Percentiles rank a stretch among this genome's conserved stretches.
These are phyloP conservation scores for Rhinoderma darwinii DNA, from an alignment of 2,113 vertebrate genomes.

Conservation along the genomic window DNA sequence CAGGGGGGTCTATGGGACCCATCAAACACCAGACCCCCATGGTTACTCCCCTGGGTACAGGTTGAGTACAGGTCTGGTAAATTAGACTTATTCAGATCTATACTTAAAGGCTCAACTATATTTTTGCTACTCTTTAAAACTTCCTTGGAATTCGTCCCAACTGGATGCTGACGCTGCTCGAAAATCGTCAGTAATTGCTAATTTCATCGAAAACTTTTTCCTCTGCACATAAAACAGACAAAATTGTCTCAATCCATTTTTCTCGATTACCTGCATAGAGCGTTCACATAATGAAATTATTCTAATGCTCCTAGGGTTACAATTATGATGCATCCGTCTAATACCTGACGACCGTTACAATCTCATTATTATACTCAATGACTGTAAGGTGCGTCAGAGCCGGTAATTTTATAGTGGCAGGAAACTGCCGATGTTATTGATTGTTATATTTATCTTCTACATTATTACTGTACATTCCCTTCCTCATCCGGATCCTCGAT, in stretches of 20 bases:
- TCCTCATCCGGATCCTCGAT: background rate
- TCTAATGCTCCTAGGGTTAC: conserved; percentile 1
- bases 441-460: conserved; percentile 11
- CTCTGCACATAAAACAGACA: background rate
- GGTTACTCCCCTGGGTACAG: too few species aligned
- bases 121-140: background rate
- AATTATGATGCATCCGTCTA: background rate
- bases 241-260: background rate
- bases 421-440: conserved; percentile 3
- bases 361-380: background rate
- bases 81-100: too few species aligned
- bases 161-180: background rate
- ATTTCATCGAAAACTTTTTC: background rate
- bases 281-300: background rate
- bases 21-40: too few species aligned
- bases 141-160: background rate
- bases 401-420: background rate
- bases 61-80: too few species aligned
- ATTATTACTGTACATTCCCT: background rate
- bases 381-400: background rate
- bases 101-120: too few species aligned
- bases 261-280: background rate
- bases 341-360: background rate
- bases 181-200: background rate
- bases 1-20: too few species aligned